These are phyloP conservation scores for Drosophila paracracens DNA, from an alignment of 2,888 invertebrate genomes.

Conservation along the genomic window DNA sequence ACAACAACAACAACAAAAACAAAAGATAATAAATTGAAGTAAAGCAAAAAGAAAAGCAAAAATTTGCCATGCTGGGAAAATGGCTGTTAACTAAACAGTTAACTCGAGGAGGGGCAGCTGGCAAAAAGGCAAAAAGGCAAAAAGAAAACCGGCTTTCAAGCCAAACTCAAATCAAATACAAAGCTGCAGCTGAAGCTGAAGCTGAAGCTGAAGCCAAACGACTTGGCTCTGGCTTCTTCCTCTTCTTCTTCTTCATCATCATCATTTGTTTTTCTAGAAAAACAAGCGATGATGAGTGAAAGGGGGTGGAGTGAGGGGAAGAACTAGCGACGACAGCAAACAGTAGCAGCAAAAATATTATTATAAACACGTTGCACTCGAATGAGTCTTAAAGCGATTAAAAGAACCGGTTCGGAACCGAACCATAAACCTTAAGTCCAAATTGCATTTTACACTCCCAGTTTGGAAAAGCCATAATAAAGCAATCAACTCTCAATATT, in stretches of 20 bases:
- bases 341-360: constrained; percentile 59
- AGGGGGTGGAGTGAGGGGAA: not conserved
- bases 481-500: not conserved
- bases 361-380: constrained; percentile 64
- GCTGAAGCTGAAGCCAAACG: constrained; percentile 39
- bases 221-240: constrained; percentile 45
- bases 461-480: constrained; percentile 5
- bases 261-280: constrained; percentile 29
- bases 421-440: constrained; percentile 52
- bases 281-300: constrained; percentile 10
- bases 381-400: constrained; percentile 45
- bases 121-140: constrained; percentile 44
- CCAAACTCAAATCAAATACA: constrained; percentile 18
- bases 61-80: constrained; percentile 60
- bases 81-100: constrained; percentile 52
- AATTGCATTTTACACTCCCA: constrained; percentile 26
- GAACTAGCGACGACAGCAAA: constrained; percentile 37
- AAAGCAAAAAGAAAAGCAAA: constrained; percentile 31
- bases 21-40: constrained; percentile 21
- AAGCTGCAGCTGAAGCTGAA: constrained; percentile 10
- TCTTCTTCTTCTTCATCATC: not conserved
- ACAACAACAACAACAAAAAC: constrained; percentile 1
- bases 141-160: constrained; percentile 65
- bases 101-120: constrained; percentile 25
- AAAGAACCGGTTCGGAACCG: constrained; percentile 55